Evolutionary conservation across 2,797 vertebrate species (phyloP).

Genomic region (Lepus oiostolus): DNA sequence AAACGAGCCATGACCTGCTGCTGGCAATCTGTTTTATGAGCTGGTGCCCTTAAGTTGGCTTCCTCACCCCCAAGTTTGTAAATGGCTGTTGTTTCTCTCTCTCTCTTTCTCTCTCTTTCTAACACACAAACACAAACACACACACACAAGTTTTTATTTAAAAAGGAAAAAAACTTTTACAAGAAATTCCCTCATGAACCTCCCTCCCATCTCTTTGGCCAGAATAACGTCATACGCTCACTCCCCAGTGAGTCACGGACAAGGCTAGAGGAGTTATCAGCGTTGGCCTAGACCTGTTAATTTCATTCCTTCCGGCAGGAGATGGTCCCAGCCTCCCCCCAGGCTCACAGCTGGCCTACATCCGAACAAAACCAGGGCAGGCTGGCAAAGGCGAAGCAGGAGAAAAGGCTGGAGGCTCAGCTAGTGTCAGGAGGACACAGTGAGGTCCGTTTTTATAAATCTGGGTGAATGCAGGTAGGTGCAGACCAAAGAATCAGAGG

Average conservation of each 20-base stretch:
- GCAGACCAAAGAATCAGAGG: neutral
- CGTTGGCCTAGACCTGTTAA: neutral
- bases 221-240: constrained; percentile 19
- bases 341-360: neutral
- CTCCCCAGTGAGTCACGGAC: neutral
- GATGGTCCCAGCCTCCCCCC: neutral
- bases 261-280: neutral
- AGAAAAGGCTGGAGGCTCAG: neutral
- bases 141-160: neutral
- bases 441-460: constrained; percentile 28
- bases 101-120: too few relatives aligned
- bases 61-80: neutral
- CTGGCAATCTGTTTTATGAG: neutral
- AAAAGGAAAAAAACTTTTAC: neutral
- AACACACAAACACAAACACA: too few relatives aligned
- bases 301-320: neutral
- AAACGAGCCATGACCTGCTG: neutral
- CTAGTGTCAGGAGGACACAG: neutral
- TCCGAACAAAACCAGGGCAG: neutral
- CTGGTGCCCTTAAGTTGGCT: neutral
- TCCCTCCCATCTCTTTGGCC: constrained; percentile 2
- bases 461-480: neutral
- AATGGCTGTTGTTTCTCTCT: too few relatives aligned
- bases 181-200: neutral
- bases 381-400: neutral